Evolutionary conservation across 2,888 invertebrate species (phyloP).

Genomic region (Cephus pygmeus): DNA sequence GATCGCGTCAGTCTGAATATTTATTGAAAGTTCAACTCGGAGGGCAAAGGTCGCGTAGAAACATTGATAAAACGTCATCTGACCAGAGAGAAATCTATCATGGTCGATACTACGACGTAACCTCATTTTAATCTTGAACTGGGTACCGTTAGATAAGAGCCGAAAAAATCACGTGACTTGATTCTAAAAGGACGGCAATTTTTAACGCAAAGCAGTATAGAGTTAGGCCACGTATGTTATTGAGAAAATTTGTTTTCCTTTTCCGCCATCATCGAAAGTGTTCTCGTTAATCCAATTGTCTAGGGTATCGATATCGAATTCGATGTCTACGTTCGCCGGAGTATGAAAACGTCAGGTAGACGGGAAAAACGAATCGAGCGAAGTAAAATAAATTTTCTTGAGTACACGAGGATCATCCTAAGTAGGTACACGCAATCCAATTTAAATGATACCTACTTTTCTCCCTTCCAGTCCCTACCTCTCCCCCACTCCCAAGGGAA

Average conservation of each 20-base stretch:
- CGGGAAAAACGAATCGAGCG: slow-evolving; percentile 30
- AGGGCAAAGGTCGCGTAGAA: not conserved
- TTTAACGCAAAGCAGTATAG: not conserved
- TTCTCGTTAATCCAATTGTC: not conserved
- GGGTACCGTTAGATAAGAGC: not conserved
- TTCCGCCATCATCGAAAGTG: not conserved
- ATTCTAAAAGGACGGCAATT: not conserved
- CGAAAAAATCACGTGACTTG: not conserved
- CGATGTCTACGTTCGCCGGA: not conserved
- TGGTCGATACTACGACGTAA: not conserved
- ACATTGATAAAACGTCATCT: not conserved
- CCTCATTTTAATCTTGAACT: not conserved
- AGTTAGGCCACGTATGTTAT: not conserved
- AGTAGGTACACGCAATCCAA: slow-evolving; percentile 47
- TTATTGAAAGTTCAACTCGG: not conserved
- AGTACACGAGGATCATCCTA: slow-evolving; percentile 36
- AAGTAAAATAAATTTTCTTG: slow-evolving; percentile 13
- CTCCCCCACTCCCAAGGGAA: slow-evolving; percentile 21
- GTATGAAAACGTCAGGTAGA: not conserved
- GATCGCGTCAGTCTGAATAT: slow-evolving; percentile 1
- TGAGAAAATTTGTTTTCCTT: not conserved
- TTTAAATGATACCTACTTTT: slow-evolving; percentile 46
- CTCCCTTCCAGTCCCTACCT: slow-evolving; percentile 20
- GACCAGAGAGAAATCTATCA: not conserved
- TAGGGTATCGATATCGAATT: not conserved